Base-by-base conservation (phyloP, 2,113 vertebrate species). In the Oreochromis aureus region DNA sequence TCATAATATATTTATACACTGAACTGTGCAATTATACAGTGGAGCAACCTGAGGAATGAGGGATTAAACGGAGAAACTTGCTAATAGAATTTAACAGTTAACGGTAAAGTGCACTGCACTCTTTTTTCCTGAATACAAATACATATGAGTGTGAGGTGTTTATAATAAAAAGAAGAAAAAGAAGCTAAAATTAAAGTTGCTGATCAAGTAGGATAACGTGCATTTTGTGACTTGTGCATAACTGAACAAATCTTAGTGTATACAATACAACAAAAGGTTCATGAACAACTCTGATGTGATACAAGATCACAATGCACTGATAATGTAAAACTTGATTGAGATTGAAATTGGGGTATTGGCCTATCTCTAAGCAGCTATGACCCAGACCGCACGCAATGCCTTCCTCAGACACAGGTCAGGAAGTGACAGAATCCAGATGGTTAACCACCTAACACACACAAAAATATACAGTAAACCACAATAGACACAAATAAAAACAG, bases 1-100 rank as follows among this genome's bases (percentile, higher is more conserved):
- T 83, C 48, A 81, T 32, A 36, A 63, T 53, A 82, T 83, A 82
- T 83, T 84, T 66, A 88, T 81, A 86, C 24, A 80, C 32, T 86
- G 36, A 79, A 71, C 56, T 53, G 55, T 81, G 69, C 82, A 61
- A 61, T 82, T 88, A 84, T 58, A 84, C 56, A 69, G 10, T 55
- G 16, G 56, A 46, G 30, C 61, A 82, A 89, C 39, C 12, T 53
- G 51, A 79, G 59, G 63, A 92, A 83, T 71, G 41, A 79, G 22
- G 53, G 46, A 73, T 39, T n/a, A 34, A 44, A 86, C 27, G 58
- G 46, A 48, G 39, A 79, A 82, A 85, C 5, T 10, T 61, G 46
- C 18, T 78, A 53, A 78, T 34, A 53, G 46, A 78, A 53, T 78
- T 78, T 53, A 78, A 78, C 44, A 78, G 71, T 51, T n/a, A 51